Evolutionary conservation across 2,797 vertebrate species (phyloP), one percentile per base, ranked within the genome.

Genomic region (Epinephelus malabaricus): DNA sequence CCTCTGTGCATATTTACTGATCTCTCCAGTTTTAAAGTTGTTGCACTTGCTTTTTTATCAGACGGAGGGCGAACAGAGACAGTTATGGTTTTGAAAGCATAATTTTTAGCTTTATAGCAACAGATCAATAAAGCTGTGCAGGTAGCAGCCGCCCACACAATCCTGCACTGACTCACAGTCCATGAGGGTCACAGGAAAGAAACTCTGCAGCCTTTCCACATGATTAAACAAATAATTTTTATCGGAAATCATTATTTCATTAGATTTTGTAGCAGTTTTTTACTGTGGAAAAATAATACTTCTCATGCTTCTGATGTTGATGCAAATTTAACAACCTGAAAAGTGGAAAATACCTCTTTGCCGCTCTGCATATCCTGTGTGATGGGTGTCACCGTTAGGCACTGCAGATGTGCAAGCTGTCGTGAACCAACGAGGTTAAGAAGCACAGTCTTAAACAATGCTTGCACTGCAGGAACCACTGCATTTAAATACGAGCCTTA

Each of bases 91-190:
- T 43, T 62, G 25, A 70, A 78, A 79, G 19, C 12, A 47, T 11
- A 50, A 0, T 58, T 53, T 71, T 43, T 34, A 53, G 43, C 55
- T 49, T 10, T 19, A 50, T 10, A 60, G 50, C 40, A 17, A 45
- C 40, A 43, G 43, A 73, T 85, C 78, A 78, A 74, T 82, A 63
- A 73, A 76, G 65, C 49, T 47, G 12, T 40, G 68, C 38, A 46
- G 14, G 38, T 17, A 53, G 60, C 38, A 49, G 34, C 45, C 34
- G 15, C 45, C 50, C 7, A 30, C 19, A 46, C 47, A 47, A 5
- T 13, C 10, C 51, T 62, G 55, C 55, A 61, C 21, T 34, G 60
- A 61, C 63, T 62, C 21, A 53, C n/a, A 59, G 19, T 49, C 18
- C 34, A 73, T 54, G n/a, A 46, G 38, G 12, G 21, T 55, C 40